A percentile compares a stretch with the other conserved stretches of the same genome.
Conservation (phyloP, 2,113 vertebrate genomes). For the Clarias magur region DNA sequence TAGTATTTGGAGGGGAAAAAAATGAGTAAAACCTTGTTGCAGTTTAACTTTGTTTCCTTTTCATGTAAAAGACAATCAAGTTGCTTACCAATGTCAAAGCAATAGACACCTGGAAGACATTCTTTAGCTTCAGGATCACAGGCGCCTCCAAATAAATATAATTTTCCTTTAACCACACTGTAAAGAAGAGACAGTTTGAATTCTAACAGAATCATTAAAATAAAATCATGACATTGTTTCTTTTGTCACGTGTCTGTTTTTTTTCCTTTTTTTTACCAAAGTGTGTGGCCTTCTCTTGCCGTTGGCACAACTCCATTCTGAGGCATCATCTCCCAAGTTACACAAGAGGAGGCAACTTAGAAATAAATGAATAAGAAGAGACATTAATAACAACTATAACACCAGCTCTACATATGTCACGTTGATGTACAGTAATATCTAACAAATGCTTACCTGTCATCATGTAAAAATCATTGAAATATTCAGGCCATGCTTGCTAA, state of each 20-base stretch:
- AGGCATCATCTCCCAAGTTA: slow-evolving; percentile 73
- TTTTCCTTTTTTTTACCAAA: slow-evolving; percentile 62
- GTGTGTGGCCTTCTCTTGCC: slow-evolving; percentile 69
- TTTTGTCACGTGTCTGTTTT: not conserved
- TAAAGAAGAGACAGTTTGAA: not conserved
- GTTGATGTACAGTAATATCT: not conserved
- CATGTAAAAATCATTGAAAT: slow-evolving; percentile 79
- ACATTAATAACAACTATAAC: not conserved
- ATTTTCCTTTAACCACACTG: slow-evolving; percentile 71
- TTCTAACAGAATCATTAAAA: not conserved
- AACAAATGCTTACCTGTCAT: slow-evolving; percentile 67
- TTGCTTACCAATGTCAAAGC: slow-evolving; percentile 70
- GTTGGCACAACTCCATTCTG: slow-evolving; percentile 67
- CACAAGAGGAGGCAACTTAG: slow-evolving; percentile 62
- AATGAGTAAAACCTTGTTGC: too few species aligned
- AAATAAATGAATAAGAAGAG: slow-evolving; percentile 25
- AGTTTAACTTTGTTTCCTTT: not conserved
- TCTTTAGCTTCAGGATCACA: slow-evolving; percentile 59
- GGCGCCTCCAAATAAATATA: slow-evolving; percentile 71
- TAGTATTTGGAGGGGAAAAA: too few species aligned
- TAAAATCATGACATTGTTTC: not conserved
- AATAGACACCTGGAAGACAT: slow-evolving; percentile 69
- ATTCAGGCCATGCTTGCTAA: slow-evolving; percentile 64
- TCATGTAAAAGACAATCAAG: not conserved
- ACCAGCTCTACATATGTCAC: not conserved